These are phyloP conservation scores for Phyllotreta cruciferae DNA, from an alignment of 2,888 invertebrate species.

Conservation along the genomic window DNA sequence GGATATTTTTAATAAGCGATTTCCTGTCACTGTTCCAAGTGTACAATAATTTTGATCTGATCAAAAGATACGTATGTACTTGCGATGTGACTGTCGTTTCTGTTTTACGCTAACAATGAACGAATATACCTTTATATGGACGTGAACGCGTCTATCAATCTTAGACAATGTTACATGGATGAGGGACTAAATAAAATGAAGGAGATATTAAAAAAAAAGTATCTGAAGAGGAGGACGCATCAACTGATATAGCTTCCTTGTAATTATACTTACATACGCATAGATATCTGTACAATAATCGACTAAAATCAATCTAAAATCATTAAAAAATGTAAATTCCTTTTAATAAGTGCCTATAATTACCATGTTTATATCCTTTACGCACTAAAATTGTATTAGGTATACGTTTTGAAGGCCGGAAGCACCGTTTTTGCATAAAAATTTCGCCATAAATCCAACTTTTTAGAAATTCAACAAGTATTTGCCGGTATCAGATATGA, in stretches of 20 bases:
- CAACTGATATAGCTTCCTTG: slow-evolving; percentile 1
- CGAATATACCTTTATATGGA: slow-evolving; percentile 19
- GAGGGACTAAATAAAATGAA: slow-evolving; percentile 14
- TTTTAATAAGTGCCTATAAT: too few species aligned
- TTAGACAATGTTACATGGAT: slow-evolving; percentile 25
- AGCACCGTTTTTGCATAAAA: too few species aligned
- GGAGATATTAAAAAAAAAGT: slow-evolving; percentile 6
- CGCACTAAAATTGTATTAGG: too few species aligned
- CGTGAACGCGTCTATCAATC: slow-evolving; percentile 21
- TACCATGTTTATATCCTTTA: too few species aligned
- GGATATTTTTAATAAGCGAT: slow-evolving; percentile 44
- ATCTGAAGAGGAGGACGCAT: slow-evolving; percentile 8
- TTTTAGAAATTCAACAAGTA: too few species aligned
- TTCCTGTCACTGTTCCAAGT: slow-evolving; percentile 41
- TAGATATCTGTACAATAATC: too few species aligned
- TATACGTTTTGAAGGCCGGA: too few species aligned
- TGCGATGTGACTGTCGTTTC: slow-evolving; percentile 39
- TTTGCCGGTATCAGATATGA: too few species aligned
- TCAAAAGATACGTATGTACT: slow-evolving; percentile 24
- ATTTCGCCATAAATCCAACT: too few species aligned
- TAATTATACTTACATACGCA: not conserved
- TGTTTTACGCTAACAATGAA: slow-evolving; percentile 22
- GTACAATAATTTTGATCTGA: slow-evolving; percentile 43
- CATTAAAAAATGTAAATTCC: too few species aligned
- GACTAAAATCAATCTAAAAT: too few species aligned